Base-by-base conservation (phyloP, 2,113 vertebrate species). In the Eulemur macaco region DNA sequence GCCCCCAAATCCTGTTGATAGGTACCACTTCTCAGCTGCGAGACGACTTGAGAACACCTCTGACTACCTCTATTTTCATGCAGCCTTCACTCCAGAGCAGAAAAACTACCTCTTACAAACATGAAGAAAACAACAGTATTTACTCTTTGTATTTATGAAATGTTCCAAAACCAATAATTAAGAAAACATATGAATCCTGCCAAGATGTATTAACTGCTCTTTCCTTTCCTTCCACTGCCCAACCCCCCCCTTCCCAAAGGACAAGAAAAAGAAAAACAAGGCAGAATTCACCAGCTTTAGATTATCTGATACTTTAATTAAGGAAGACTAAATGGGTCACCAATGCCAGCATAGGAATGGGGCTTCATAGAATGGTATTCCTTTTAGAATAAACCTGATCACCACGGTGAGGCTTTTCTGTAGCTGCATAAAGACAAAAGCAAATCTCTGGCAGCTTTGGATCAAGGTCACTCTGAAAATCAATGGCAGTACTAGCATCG, bases 401-500 rank as follows among this genome's bases (percentile, higher is more conserved):
- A 39, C 56, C n/a, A 14, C 5, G 47, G 78, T 31, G 50, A 97
- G 86, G 71, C 56, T 52, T 31, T 3, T 3, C 74, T 2, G 45
- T 4, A 23, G 73, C 82, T 2, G 34, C 63, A 71, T 14, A 86
- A 68, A 91, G 93, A 96, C 92, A 94, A 95, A 97, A 76, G 85
- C 25, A 7, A 73, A 9, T n/a, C 58, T 71, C 77, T 1, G 2
- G 14, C 27, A 23, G 77, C 39, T 6, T 50, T 3, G 34, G 87
- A 29, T 87, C 87, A 92, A 96, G 96, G 96, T 83, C 92, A 52
- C 92, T 89, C 31, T 82, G 93, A 60, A 85, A 66, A 93, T 73
- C 89, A 78, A 12, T 5, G 39, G 34, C n/a, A 73, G 81, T 37
- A 1, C 39, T 20, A 50, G 52, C 4, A 0, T 8, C 25, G 50